phyloP scores from a whole-genome alignment of 2,113 vertebrate species.

The Neoarius graeffei region DNA sequence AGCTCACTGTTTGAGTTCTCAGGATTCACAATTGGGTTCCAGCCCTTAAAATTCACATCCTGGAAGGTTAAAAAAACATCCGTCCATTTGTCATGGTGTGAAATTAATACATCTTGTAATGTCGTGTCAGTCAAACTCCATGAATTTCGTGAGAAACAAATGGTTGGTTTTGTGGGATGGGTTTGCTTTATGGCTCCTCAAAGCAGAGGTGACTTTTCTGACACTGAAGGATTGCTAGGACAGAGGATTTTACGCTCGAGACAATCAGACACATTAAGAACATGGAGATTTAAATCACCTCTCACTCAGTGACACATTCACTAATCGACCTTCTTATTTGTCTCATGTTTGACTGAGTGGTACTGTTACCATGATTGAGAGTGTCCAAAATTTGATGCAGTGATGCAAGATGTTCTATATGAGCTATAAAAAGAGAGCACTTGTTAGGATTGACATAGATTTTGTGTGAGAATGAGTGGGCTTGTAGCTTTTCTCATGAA shows the following conservation, averaged over 20 bases:
- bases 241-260: not conserved
- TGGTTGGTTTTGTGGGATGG: not conserved
- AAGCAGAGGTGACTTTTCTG: conserved; percentile 8
- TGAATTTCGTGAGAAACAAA: conserved; percentile 7
- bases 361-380: not conserved
- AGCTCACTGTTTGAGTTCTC: conserved; percentile 34
- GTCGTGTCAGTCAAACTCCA: not conserved
- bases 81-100: not conserved
- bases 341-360: conserved; percentile 9
- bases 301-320: not conserved
- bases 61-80: conserved; percentile 9
- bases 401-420: not conserved
- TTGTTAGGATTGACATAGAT: not conserved
- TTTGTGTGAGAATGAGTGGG: not conserved
- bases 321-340: not conserved
- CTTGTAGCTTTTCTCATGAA: not conserved
- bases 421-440: not conserved
- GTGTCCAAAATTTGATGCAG: not conserved
- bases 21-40: conserved; percentile 44
- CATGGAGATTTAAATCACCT: conserved; percentile 32
- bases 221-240: conserved; percentile 33
- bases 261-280: conserved; percentile 23
- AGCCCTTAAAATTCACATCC: conserved; percentile 50
- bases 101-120: not conserved
- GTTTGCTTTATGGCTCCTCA: not conserved